phyloP scores from a whole-genome alignment of 2,113 vertebrate species.

The Xenopus tropicalis region DNA sequence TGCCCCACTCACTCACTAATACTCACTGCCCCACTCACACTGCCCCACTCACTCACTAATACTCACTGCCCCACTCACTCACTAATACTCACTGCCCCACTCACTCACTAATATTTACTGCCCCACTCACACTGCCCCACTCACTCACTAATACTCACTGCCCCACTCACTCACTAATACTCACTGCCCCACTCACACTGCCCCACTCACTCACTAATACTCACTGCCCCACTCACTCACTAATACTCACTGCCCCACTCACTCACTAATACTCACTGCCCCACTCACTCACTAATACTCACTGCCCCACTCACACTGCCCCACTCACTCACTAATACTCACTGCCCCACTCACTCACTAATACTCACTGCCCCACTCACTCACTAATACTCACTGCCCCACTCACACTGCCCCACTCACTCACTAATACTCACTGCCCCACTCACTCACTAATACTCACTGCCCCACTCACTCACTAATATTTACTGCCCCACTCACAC shows the following conservation, averaged over 20 bases:
- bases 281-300: no score
- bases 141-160: background rate
- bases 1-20: no score
- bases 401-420: background rate
- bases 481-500: background rate
- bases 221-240: no score
- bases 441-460: background rate
- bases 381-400: no score
- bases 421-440: no score
- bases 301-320: background rate
- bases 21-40: slow-evolving; percentile 40
- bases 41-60: slow-evolving; percentile 54
- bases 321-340: no score
- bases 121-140: slow-evolving; percentile 40
- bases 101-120: slow-evolving; percentile 59
- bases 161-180: slow-evolving; percentile 30
- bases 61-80: no score
- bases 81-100: background rate
- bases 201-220: background rate
- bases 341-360: no score
- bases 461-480: background rate
- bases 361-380: background rate
- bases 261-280: background rate
- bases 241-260: background rate
- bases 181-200: background rate